Percentiles rank a stretch among this genome's conserved stretches.
Conservation (phyloP, 2,888 invertebrate genomes). For the Nephrotoma guestfalica region DNA sequence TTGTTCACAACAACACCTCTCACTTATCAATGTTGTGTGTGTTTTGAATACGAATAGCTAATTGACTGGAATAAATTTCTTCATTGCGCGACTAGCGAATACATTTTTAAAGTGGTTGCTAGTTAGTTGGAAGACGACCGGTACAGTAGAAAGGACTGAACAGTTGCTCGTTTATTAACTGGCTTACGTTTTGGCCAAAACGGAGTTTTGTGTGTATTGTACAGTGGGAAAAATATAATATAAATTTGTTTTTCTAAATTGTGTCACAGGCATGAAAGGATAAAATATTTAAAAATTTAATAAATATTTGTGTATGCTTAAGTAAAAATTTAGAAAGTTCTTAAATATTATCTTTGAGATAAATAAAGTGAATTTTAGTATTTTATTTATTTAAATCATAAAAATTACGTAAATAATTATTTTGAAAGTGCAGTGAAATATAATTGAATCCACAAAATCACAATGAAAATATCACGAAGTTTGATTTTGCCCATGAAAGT, state of each 20-base stretch:
- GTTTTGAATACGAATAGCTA: neutral
- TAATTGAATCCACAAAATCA: neutral
- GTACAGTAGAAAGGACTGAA: neutral
- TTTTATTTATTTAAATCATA: neutral
- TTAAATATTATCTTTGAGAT: neutral
- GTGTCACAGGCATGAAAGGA: neutral
- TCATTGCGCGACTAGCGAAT: neutral
- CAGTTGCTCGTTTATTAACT: neutral
- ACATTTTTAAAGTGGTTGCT: neutral
- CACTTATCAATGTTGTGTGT: neutral
- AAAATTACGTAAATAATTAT: neutral
- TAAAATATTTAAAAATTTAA: neutral
- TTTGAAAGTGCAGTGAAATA: neutral
- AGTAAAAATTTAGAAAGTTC: neutral
- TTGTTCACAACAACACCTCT: neutral
- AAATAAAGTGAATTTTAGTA: neutral
- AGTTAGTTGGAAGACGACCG: neutral
- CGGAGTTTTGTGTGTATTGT: neutral
- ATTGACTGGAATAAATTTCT: neutral
- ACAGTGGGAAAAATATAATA: neutral
- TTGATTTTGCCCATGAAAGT: slow-evolving; percentile 16
- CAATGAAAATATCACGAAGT: neutral
- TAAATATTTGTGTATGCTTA: neutral
- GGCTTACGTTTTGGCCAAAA: too few relatives aligned
- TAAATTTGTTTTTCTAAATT: neutral